Evolutionary conservation across 2,113 vertebrate genomes (phyloP), one percentile per base, ranked within the genome.

Genomic region (Cygnus buccinator): DNA sequence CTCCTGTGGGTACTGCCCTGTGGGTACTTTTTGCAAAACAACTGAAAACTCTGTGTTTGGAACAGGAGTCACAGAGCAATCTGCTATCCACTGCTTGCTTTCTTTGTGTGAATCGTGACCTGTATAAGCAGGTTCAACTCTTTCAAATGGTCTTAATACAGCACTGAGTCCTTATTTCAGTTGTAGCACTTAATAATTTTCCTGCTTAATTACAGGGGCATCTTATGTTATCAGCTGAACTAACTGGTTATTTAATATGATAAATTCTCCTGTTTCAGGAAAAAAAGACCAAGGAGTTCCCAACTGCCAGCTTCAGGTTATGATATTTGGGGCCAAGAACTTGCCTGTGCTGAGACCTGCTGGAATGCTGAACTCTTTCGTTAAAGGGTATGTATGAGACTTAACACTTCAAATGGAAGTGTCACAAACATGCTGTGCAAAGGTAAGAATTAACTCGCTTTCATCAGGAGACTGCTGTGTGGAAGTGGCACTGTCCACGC

Each of bases 321-420:
- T 98, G 37, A 93, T 99, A 93, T 94, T 93, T 93, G 97, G 93
- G 59, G 96, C 96, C 96, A 97, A 95, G 96, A 98, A 98, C 84
- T 94, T 99, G 96, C 94, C 98, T 0, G 26, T 95, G 94, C 95
- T 95, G 95, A 97, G 97, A 87, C 86, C 98, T 85, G 96, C 97
- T 87, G 98, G 92, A 3, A 92, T 87, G 88, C 75, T 79, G 3
- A 98, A 97, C 66, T 85, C 95, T 3, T 98, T 98, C n/a, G 97
- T 99, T 91, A 98, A 98, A 97, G 96, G 98, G 98, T 98, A 97
- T 63, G 97, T 88, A 59, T 77, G 89, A 91, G 33, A 52, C 33
- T 29, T 91, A 46, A 54, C 13, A 13, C 25, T 48, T 84, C 41
- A 52, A 17, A 55, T 11, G 71, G 37, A 70, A 63, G 28, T 21